Evolutionary conservation across 1,140 invertebrate genomes (phyloP), one percentile per base, ranked within the genome.

Genomic region (Phortica variegata): DNA sequence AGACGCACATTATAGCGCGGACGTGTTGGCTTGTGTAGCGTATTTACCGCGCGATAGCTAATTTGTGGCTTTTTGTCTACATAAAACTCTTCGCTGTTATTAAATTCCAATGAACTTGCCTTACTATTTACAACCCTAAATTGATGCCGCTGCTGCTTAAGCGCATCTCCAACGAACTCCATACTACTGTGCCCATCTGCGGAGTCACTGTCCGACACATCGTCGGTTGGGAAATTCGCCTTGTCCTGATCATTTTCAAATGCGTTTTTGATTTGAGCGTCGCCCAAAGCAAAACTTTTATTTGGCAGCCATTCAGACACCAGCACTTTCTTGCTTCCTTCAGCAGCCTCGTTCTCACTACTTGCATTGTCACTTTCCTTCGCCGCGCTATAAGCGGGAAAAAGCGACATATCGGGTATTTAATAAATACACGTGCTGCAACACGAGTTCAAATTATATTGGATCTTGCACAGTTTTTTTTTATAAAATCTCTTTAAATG

Each of bases 41-140:
- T 82, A 26, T 79, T 71, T 2, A 83, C 72, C 12, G 54, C 66
- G 23, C 75, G 72, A 57, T 78, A 80, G 39, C 75, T 73, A 46
- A 56, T 72, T 19, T 77, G 77, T 46, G 75, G 47, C 6, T 54
- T 62, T 53, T 75, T 81, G 45, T 85, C 83, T 46, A 83, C 78
- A 56, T 76, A 79, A 65, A 79, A 85, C 29, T 79, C 54, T 49
- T 79, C 76, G 17, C 73, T 39, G n/a, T 75, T 73, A 17, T 76
- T 59, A 43, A 72, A 65, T 19, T 77, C 63, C 9, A 77, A 54
- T 10, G 12, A 2, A 3, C 3, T 4, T 13, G 10, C 13, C 13
- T 36, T 36, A 26, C 10, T 26, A 6, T 26, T 10, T 26, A 26
- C 23, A 7, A 8, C 10, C 12, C 6, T 17, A 16, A 38, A 6